These are phyloP conservation scores for Hippoglossus stenolepis DNA, from an alignment of 2,113 vertebrate genomes.

Conservation along the genomic window DNA sequence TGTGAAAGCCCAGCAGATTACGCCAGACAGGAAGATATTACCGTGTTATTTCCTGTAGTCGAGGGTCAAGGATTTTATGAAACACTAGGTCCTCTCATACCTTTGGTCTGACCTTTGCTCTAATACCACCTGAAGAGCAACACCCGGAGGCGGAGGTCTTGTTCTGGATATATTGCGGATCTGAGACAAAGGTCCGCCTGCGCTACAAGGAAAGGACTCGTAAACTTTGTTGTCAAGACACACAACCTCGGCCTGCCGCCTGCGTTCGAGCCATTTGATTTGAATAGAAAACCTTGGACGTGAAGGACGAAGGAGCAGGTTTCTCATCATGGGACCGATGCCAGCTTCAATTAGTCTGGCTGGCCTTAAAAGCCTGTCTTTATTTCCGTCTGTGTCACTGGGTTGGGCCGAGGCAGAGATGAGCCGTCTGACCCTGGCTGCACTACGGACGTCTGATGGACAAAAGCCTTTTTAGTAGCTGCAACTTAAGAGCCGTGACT, in stretches of 20 bases:
- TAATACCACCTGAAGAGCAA: not conserved
- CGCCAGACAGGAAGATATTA: constrained; percentile 34
- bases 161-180: constrained; percentile 19
- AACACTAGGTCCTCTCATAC: constrained; percentile 21
- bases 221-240: constrained; percentile 41
- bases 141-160: not conserved
- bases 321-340: constrained; percentile 43
- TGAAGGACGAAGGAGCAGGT: constrained; percentile 61
- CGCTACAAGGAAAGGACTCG: constrained; percentile 14
- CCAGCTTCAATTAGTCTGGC: constrained; percentile 62
- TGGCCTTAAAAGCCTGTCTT: constrained; percentile 49
- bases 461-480: constrained; percentile 20
- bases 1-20: constrained; percentile 16
- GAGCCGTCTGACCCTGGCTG: constrained; percentile 34
- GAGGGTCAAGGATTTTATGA: constrained; percentile 22
- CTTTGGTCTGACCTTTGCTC: constrained; percentile 28
- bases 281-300: constrained; percentile 17
- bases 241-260: constrained; percentile 38
- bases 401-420: constrained; percentile 3
- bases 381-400: constrained; percentile 34
- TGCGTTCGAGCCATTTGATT: constrained; percentile 19
- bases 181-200: constrained; percentile 11
- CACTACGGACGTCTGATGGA: constrained; percentile 15
- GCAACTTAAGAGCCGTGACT: constrained; percentile 1
- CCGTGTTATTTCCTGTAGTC: constrained; percentile 21